Conservation (phyloP, 1,140 invertebrate species). For the Agrilus planipennis region DNA sequence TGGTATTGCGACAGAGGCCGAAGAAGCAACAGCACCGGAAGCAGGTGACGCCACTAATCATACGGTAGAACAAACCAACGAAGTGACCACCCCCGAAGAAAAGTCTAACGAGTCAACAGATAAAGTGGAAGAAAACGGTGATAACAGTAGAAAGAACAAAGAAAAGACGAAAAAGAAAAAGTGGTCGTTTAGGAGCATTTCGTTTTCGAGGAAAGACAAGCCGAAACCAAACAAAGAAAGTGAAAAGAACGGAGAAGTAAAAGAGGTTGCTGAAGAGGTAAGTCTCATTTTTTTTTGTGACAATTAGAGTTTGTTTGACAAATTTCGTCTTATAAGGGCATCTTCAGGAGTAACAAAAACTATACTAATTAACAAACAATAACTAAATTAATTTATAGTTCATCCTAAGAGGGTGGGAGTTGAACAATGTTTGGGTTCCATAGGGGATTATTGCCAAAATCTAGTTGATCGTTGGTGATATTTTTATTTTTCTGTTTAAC, state of each 20-base stretch:
- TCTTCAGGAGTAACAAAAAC: too few species aligned
- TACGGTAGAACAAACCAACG: constrained; percentile 44
- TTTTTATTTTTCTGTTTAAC: too few species aligned
- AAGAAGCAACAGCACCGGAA: constrained; percentile 28
- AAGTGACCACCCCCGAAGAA: constrained; percentile 38
- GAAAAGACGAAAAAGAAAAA: constrained; percentile 77
- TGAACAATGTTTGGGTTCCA: too few species aligned
- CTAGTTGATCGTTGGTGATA: too few species aligned
- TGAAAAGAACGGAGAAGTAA: constrained; percentile 34
- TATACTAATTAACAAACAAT: too few species aligned
- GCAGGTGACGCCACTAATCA: constrained; percentile 27
- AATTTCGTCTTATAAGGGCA: too few species aligned
- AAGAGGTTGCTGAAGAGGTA: constrained; percentile 32
- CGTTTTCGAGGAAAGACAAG: constrained; percentile 75
- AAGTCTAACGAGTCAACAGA: constrained; percentile 33
- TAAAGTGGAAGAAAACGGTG: constrained; percentile 48
- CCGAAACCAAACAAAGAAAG: constrained; percentile 59
- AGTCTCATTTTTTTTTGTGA: too few species aligned
- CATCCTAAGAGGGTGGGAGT: too few species aligned
- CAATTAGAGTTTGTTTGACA: too few species aligned
- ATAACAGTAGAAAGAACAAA: constrained; percentile 55
- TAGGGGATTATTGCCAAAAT: too few species aligned
- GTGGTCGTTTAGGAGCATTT: constrained; percentile 71
- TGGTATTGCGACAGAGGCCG: constrained; percentile 21
- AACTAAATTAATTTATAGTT: too few species aligned